These are phyloP conservation scores for Sebastiscus tertius DNA, from an alignment of 2,797 vertebrate species.

Conservation along the genomic window DNA sequence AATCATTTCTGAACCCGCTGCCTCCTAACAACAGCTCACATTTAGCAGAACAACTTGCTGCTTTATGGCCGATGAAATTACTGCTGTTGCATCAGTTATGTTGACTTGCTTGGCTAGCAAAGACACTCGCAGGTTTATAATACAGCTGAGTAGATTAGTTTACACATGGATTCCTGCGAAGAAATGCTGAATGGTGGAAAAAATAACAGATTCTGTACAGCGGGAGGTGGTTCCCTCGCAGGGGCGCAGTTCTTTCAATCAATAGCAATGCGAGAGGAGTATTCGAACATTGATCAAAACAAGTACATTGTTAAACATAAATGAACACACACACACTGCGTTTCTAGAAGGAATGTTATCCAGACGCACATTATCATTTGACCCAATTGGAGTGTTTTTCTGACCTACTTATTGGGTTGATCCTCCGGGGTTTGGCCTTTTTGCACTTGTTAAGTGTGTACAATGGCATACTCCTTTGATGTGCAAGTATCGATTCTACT, in stretches of 20 bases:
- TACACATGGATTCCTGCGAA: constrained; percentile 67
- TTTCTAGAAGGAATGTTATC: constrained; percentile 47
- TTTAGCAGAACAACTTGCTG: constrained; percentile 45
- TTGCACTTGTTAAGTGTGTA: constrained; percentile 77
- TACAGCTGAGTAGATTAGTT: constrained; percentile 77
- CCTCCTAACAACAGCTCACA: constrained; percentile 31
- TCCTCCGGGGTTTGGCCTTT: constrained; percentile 76
- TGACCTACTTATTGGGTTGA: constrained; percentile 78
- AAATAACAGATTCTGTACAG: constrained; percentile 44
- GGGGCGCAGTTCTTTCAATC: constrained; percentile 42
- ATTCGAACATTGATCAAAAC: constrained; percentile 46
- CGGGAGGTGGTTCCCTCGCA: constrained; percentile 29
- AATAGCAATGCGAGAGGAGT: constrained; percentile 43
- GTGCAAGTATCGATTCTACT: constrained; percentile 77
- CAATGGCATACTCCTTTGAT: constrained; percentile 79
- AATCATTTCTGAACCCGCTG: constrained; percentile 39
- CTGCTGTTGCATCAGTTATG: constrained; percentile 61
- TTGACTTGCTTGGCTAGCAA: constrained; percentile 68
- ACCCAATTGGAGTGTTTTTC: constrained; percentile 79
- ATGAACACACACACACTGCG: constrained; percentile 26
- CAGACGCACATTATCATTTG: constrained; percentile 74
- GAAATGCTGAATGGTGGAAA: constrained; percentile 77
- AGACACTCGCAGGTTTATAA: constrained; percentile 63
- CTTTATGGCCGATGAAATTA: constrained; percentile 60
- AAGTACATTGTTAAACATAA: constrained; percentile 12